These are phyloP conservation scores for Fragum sueziense DNA, from an alignment of 2,888 invertebrate species.

Conservation along the genomic window DNA sequence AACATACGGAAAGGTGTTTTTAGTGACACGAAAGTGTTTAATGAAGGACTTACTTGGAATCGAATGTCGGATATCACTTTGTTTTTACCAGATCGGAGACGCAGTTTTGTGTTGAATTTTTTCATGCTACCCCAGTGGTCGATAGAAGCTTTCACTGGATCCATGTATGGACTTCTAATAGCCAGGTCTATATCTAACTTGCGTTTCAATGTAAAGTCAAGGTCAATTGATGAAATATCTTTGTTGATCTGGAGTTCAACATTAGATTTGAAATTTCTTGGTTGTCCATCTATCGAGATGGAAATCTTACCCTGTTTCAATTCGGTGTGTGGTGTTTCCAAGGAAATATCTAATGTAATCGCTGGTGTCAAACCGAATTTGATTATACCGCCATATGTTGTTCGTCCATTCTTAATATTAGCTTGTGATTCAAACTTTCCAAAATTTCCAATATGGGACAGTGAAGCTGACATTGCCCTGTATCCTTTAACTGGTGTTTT, in stretches of 20 bases:
- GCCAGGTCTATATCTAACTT: conserved; percentile 47
- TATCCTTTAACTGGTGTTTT: conserved; percentile 46
- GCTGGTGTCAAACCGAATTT: conserved; percentile 26
- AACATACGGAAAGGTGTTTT: conserved; percentile 39
- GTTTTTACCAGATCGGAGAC: conserved; percentile 11
- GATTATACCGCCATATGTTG: conserved; percentile 22
- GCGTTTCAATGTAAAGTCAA: conserved; percentile 20
- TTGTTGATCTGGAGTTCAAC: conserved; percentile 47
- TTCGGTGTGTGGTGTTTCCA: conserved; percentile 36
- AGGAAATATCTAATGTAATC: conserved; percentile 22
- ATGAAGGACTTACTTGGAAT: conserved; percentile 42
- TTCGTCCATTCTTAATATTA: conserved; percentile 29
- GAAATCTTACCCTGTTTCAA: conserved; percentile 27
- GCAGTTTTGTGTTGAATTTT: conserved; percentile 25
- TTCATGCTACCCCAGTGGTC: conserved; percentile 46
- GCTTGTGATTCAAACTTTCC: conserved; percentile 25
- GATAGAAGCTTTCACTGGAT: conserved; percentile 42
- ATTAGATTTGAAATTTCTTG: conserved; percentile 40
- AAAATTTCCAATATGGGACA: conserved; percentile 38
- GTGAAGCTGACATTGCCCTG: conserved; percentile 27
- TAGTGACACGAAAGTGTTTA: conserved; percentile 29
- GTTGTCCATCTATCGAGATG: conserved; percentile 37
- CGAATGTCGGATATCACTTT: conserved; percentile 19
- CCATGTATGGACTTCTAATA: conserved; percentile 40
- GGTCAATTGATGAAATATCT: conserved; percentile 37